Base-by-base conservation (phyloP, 2,888 invertebrate genomes). In the Drosophila anomalipes region DNA sequence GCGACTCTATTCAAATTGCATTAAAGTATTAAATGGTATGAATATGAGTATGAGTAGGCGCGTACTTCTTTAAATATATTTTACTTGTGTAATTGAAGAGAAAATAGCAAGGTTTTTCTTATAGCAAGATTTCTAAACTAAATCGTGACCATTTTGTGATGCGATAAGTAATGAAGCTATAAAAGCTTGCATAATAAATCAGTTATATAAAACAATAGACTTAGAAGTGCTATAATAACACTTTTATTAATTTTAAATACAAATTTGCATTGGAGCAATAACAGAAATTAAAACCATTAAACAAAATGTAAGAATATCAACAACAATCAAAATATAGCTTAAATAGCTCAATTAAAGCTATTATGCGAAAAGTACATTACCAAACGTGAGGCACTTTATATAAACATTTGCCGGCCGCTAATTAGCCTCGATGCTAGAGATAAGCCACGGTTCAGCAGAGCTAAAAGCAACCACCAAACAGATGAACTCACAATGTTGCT, bases 1-100 rank as follows among this genome's bases (percentile, higher is more conserved):
- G 66, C 60, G 57, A 68, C 70, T 78, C 70, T 68, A 65, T 64
- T 68, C 67, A 74, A 80, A 71, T 67, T 53, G 52, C 44, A 61
- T 79, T 75, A 79, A 67, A 54, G 51, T 72, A 53, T 64, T 53
- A 53, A 71, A 74, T 63, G 52, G 33, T 39, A 73, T 62, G 67
- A 51, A 54, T 57, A 49, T 37, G 33, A 66, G 54, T 47, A 14
- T n/a, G 37, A 52, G 41, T 44, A 12, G 47, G 26, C 33, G 54
- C n/a, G 3, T 16, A 41, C 30, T 28, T 37, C 59, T 56, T 52
- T 28, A 59, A 28, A 58, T 54, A 58, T 64, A 22, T 19, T 37
- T n/a, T 59, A 16, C 35, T 41, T 32, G 9, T 33, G n/a, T 19
- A 16, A 30, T n/a, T 39, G 19, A 53, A 52, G 56, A 47, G 60